phyloP scores from a whole-genome alignment of 2,888 invertebrate genomes.

The Nipponacmea schrenckii region DNA sequence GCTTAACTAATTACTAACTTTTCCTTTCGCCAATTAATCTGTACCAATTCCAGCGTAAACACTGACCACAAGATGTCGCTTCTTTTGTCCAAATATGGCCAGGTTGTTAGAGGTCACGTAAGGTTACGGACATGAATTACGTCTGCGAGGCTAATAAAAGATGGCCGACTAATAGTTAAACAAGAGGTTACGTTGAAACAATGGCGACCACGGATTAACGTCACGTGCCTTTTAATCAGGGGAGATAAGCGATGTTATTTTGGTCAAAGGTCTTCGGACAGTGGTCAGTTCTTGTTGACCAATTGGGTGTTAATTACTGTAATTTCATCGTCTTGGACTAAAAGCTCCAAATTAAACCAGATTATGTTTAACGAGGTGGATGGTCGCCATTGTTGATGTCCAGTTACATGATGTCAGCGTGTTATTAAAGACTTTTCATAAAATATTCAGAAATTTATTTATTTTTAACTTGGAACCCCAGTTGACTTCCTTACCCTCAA shows the following conservation, averaged over 20 bases:
- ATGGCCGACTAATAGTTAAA: neutral
- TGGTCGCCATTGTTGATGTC: too few species aligned
- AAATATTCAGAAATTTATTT: too few species aligned
- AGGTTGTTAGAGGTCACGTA: neutral
- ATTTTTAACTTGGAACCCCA: too few species aligned
- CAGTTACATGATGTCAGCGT: too few species aligned
- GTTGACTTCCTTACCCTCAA: too few species aligned
- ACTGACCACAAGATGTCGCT: conserved; percentile 7
- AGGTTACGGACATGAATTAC: neutral
- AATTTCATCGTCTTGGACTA: neutral
- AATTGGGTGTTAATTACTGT: conserved; percentile 2
- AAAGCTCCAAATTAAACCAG: neutral
- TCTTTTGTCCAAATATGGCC: conserved; percentile 7
- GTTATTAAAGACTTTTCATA: too few species aligned
- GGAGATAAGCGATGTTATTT: neutral
- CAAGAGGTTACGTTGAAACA: neutral
- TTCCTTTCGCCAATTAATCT: too few species aligned
- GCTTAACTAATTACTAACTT: too few species aligned
- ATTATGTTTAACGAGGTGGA: neutral
- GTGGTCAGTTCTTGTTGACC: neutral
- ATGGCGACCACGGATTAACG: neutral
- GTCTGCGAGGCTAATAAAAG: neutral
- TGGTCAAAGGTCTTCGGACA: conserved; percentile 7
- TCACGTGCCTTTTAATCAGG: neutral
- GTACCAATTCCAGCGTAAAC: neutral